These are phyloP conservation scores for Magallana angulata DNA, from an alignment of 1,140 invertebrate species.

Conservation along the genomic window DNA sequence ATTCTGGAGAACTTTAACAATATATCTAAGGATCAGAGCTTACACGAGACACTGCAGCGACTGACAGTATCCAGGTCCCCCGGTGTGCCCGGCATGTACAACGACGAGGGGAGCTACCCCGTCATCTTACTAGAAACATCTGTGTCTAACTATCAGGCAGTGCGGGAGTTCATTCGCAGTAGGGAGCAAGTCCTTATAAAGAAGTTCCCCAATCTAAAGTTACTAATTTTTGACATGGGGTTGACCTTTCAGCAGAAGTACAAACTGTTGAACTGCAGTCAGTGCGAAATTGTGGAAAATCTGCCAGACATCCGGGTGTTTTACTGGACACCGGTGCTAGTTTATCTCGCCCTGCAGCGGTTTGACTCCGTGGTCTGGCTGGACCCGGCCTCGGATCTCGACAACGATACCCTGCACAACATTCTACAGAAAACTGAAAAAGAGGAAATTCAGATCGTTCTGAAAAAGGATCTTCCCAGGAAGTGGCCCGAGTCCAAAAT, in stretches of 20 bases:
- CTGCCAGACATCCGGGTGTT: background rate
- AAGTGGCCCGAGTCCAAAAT: background rate
- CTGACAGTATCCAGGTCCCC: background rate
- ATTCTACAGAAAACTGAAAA: slow-evolving; percentile 13
- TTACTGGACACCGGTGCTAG: slow-evolving; percentile 6
- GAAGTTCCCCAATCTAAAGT: background rate
- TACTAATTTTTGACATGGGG: slow-evolving; percentile 38
- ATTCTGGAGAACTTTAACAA: slow-evolving; percentile 17
- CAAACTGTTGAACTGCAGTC: slow-evolving; percentile 39
- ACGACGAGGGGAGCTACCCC: background rate
- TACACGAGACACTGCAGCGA: background rate
- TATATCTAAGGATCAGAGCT: background rate
- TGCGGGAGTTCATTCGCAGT: background rate
- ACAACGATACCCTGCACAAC: background rate
- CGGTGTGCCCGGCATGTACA: background rate
- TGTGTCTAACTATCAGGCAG: background rate
- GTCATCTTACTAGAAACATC: background rate
- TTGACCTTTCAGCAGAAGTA: slow-evolving; percentile 45
- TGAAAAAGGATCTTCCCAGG: slow-evolving; percentile 5
- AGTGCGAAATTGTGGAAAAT: slow-evolving; percentile 34
- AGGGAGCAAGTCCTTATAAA: background rate
- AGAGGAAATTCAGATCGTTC: slow-evolving; percentile 23
- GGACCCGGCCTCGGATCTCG: background rate
- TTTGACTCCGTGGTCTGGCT: slow-evolving; percentile 30
- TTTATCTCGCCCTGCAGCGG: slow-evolving; percentile 28